Evolutionary conservation across 2,888 invertebrate species (phyloP).

Genomic region (Plusia festucae): DNA sequence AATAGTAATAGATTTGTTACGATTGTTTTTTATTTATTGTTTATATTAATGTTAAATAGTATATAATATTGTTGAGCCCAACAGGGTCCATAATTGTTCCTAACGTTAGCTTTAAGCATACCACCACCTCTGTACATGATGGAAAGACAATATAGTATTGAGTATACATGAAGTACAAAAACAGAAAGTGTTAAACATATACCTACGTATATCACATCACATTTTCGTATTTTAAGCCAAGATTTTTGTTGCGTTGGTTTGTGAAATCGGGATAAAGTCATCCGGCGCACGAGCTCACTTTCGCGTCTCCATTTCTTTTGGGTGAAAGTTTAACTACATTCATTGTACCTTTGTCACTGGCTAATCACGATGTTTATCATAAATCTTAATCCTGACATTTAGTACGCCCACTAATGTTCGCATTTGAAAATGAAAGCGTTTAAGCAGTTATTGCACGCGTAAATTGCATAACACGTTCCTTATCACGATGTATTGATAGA

Average conservation of each 20-base stretch:
- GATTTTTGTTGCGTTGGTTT: slow-evolving; percentile 46
- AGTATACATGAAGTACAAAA: slow-evolving; percentile 16
- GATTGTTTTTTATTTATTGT: too few species aligned
- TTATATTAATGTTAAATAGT: too few species aligned
- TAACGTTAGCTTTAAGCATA: too few species aligned
- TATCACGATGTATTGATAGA: slow-evolving; percentile 61
- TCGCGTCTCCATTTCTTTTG: slow-evolving; percentile 78
- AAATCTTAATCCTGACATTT: slow-evolving; percentile 81
- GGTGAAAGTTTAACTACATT: slow-evolving; percentile 83
- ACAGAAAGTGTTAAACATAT: slow-evolving; percentile 29
- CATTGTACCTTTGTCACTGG: slow-evolving; percentile 85
- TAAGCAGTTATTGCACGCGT: slow-evolving; percentile 64
- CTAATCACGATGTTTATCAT: slow-evolving; percentile 81
- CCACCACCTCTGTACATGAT: too few species aligned
- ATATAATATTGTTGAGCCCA: too few species aligned
- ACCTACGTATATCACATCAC: slow-evolving; percentile 34
- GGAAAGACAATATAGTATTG: too few species aligned
- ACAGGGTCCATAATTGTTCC: too few species aligned
- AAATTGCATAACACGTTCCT: slow-evolving; percentile 65
- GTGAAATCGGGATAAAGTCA: slow-evolving; percentile 77
- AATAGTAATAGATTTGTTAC: too few species aligned
- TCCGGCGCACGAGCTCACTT: slow-evolving; percentile 69
- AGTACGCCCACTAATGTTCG: slow-evolving; percentile 75
- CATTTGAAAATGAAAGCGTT: slow-evolving; percentile 78
- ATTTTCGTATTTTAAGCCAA: slow-evolving; percentile 46